These are phyloP conservation scores for Trypoxylus dichotomus DNA, from an alignment of 1,140 invertebrate genomes.

Conservation along the genomic window DNA sequence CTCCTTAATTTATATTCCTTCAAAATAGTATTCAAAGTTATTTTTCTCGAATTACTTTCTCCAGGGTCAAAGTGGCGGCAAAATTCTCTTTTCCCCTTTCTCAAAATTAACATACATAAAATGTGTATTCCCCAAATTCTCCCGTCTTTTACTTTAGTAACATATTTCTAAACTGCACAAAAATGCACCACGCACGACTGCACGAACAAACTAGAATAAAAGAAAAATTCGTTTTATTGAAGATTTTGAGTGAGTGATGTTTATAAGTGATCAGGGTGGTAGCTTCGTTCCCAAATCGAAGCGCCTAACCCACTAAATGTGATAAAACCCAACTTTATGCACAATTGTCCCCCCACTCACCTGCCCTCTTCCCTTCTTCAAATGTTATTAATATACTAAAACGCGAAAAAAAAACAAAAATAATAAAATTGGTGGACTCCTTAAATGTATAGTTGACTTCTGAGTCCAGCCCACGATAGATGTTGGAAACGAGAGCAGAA, in stretches of 20 bases:
- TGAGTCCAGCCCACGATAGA: not conserved
- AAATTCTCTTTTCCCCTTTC: not conserved
- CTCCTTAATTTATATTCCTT: not conserved
- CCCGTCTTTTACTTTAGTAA: slow-evolving; percentile 12
- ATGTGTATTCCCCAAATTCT: not conserved
- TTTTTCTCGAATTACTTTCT: not conserved
- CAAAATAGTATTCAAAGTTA: too few species aligned
- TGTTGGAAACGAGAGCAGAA: not conserved
- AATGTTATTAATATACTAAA: slow-evolving; percentile 1
- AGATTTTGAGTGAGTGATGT: slow-evolving; percentile 17
- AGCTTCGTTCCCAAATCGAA: not conserved
- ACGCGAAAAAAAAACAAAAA: not conserved
- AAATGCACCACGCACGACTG: slow-evolving; percentile 31
- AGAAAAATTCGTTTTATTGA: not conserved
- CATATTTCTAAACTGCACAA: slow-evolving; percentile 24
- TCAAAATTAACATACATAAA: not conserved
- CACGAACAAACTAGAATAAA: slow-evolving; percentile 14
- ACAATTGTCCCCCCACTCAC: slow-evolving; percentile 7
- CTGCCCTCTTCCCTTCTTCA: not conserved
- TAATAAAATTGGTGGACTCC: slow-evolving; percentile 1
- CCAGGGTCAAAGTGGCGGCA: slow-evolving; percentile 35
- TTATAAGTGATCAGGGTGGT: slow-evolving; percentile 16
- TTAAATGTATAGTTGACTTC: not conserved
- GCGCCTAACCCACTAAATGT: not conserved
- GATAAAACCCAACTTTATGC: slow-evolving; percentile 3